Conservation (phyloP, 2,797 vertebrate species). For the Manis crassicaudata region DNA sequence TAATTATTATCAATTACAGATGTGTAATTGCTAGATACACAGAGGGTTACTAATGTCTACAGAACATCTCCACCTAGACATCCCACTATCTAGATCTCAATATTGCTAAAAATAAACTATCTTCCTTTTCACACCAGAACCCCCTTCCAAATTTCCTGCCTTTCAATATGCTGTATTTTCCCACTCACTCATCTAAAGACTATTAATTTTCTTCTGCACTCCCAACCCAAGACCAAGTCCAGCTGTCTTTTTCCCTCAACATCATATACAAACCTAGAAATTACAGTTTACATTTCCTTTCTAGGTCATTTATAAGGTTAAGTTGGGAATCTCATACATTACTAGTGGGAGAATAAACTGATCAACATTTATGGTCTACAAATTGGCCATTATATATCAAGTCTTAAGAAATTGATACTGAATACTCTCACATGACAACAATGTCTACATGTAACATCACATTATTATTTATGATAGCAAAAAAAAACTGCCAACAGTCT, state of each 20-base stretch:
- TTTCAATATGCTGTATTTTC: neutral
- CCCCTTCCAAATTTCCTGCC: neutral
- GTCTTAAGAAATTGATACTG: constrained; percentile 13
- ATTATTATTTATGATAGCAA: constrained; percentile 45
- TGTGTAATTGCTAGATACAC: neutral
- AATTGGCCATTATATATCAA: neutral
- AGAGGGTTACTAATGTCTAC: constrained; percentile 21
- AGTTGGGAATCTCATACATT: neutral
- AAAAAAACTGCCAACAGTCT: neutral
- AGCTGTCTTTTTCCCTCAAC: neutral
- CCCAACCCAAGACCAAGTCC: neutral
- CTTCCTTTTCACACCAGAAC: constrained; percentile 33
- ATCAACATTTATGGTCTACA: neutral
- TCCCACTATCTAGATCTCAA: neutral
- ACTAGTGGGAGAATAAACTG: neutral
- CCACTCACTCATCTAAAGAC: neutral
- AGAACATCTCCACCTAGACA: neutral
- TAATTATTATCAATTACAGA: constrained; percentile 10
- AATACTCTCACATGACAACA: constrained; percentile 28
- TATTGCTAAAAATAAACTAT: constrained; percentile 26
- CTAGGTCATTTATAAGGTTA: constrained; percentile 26
- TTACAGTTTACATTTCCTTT: constrained; percentile 19
- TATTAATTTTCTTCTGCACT: constrained; percentile 24
- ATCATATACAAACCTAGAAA: constrained; percentile 23
- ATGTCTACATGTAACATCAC: neutral